phyloP scores from a whole-genome alignment of 2,113 vertebrate genomes.

The Melanotaenia duboulayi region DNA sequence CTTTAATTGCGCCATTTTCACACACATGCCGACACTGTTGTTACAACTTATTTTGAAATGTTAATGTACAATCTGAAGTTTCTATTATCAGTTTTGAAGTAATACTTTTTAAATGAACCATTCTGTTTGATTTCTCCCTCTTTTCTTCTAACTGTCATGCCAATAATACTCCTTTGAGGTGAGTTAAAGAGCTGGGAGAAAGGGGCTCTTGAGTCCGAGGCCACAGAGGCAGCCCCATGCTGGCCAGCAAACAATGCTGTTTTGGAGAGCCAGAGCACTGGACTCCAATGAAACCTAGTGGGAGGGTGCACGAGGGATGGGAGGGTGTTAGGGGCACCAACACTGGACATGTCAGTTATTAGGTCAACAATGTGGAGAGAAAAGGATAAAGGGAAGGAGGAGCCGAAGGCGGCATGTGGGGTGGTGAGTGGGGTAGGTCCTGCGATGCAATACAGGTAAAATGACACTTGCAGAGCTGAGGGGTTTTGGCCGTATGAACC shows the following conservation, averaged over 20 bases:
- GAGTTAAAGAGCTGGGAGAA: slow-evolving; percentile 68
- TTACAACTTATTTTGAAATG: slow-evolving; percentile 15
- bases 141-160: slow-evolving; percentile 78
- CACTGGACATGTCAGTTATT: slow-evolving; percentile 81
- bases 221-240: slow-evolving; percentile 79
- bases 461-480: slow-evolving; percentile 67
- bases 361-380: slow-evolving; percentile 63
- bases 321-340: slow-evolving; percentile 37
- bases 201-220: slow-evolving; percentile 59
- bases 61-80: background rate
- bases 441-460: slow-evolving; percentile 59
- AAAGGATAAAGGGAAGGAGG: slow-evolving; percentile 22
- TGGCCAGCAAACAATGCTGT: slow-evolving; percentile 82
- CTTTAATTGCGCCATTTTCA: slow-evolving; percentile 34
- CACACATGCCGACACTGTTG: slow-evolving; percentile 11
- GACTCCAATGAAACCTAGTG: slow-evolving; percentile 75
- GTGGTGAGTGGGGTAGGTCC: slow-evolving; percentile 21
- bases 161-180: slow-evolving; percentile 74
- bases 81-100: slow-evolving; percentile 43
- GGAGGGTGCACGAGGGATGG: slow-evolving; percentile 37
- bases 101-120: slow-evolving; percentile 73
- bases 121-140: slow-evolving; percentile 59
- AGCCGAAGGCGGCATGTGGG: slow-evolving; percentile 39
- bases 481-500: slow-evolving; percentile 72
- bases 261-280: slow-evolving; percentile 70